Evolutionary conservation across 2,113 vertebrate genomes (phyloP).

Genomic region (Xiphophorus hellerii): DNA sequence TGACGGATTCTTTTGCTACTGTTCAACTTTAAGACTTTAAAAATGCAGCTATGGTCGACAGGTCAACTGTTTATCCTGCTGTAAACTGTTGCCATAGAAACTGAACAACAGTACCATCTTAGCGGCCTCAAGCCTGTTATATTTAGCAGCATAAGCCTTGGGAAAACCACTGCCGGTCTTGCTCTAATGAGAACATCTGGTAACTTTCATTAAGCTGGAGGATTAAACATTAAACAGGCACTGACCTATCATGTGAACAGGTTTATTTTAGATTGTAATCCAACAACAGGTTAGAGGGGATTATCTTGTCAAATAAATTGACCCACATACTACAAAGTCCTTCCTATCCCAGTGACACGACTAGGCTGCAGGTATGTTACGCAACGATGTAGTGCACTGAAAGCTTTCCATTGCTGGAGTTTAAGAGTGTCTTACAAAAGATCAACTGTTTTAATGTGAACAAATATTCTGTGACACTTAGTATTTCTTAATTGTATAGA

Average conservation of each 20-base stretch:
- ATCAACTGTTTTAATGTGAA: background rate
- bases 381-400: slow-evolving; percentile 12
- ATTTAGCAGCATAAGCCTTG: background rate
- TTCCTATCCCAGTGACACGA: slow-evolving; percentile 7
- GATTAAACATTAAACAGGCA: slow-evolving; percentile 47
- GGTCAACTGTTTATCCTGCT: background rate
- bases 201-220: slow-evolving; percentile 37
- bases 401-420: background rate
- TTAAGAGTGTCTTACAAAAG: background rate
- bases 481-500: too few species aligned
- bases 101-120: background rate
- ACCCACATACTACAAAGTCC: slow-evolving; percentile 45
- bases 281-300: slow-evolving; percentile 56
- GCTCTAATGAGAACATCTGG: slow-evolving; percentile 45
- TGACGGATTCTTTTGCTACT: background rate
- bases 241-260: slow-evolving; percentile 37
- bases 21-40: background rate
- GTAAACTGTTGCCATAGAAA: background rate
- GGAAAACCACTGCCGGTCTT: background rate
- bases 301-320: slow-evolving; percentile 59
- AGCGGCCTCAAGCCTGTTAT: background rate
- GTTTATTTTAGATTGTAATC: slow-evolving; percentile 65
- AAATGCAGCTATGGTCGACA: background rate
- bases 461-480: background rate
- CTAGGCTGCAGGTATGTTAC: slow-evolving; percentile 45